Conservation (phyloP, 2,888 invertebrate species). For the Agonum fuliginosum region DNA sequence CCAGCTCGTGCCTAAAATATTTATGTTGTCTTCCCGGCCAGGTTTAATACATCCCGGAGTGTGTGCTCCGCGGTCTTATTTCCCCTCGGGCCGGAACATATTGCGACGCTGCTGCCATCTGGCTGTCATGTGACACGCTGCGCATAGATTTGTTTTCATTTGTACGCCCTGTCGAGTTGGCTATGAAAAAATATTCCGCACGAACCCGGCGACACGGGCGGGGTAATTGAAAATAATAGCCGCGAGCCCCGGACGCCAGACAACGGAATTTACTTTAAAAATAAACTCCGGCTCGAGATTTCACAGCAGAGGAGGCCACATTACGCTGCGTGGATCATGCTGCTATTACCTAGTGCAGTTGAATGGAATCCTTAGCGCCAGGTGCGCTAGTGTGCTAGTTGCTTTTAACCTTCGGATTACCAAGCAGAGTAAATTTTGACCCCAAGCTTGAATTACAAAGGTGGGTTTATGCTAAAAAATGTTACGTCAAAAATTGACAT, state of each 20-base stretch:
- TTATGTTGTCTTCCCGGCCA: constrained; percentile 6
- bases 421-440: too few relatives aligned
- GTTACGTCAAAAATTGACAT: too few relatives aligned
- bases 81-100: constrained; percentile 38
- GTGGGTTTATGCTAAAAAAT: too few relatives aligned
- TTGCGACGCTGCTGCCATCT: constrained; percentile 51
- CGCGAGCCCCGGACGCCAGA: constrained; percentile 41
- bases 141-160: constrained; percentile 67
- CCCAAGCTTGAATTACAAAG: too few relatives aligned
- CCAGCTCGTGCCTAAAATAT: constrained; percentile 26
- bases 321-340: neutral
- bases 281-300: constrained; percentile 27
- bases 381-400: too few relatives aligned
- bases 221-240: constrained; percentile 58
- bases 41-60: constrained; percentile 24
- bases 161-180: constrained; percentile 61
- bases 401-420: too few relatives aligned
- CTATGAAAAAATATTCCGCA: constrained; percentile 54
- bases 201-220: constrained; percentile 12
- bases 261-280: constrained; percentile 57
- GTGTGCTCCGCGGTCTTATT: constrained; percentile 29
- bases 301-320: neutral
- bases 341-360: neutral
- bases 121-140: constrained; percentile 58
- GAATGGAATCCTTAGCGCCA: neutral